phyloP scores from a whole-genome alignment of 2,797 vertebrate genomes.

The Esox lucius region DNA sequence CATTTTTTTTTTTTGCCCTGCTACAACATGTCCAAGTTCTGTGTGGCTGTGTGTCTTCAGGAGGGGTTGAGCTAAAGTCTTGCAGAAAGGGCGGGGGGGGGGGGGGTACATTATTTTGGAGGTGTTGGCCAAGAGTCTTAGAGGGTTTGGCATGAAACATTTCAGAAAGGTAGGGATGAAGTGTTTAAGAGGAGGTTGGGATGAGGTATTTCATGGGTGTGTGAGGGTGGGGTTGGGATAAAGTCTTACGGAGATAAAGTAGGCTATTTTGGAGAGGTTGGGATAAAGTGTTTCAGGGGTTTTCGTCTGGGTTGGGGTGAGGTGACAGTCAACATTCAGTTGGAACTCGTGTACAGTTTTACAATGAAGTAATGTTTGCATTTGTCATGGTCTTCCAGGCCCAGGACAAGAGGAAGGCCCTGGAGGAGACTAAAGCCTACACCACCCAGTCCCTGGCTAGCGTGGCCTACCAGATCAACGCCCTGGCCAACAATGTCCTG shows the following conservation, averaged over 20 bases:
- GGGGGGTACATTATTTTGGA: too few species aligned
- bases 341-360: neutral
- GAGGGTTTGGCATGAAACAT: too few species aligned
- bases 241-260: too few species aligned
- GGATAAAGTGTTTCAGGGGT: too few species aligned
- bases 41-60: neutral
- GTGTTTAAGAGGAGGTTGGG: too few species aligned
- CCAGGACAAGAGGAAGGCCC: conserved; percentile 97
- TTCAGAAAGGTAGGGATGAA: too few species aligned
- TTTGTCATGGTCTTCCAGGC: conserved; percentile 66
- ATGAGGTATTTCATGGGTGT: too few species aligned
- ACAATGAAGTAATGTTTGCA: neutral
- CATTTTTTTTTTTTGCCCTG: neutral
- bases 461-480: conserved; percentile 99
- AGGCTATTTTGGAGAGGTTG: too few species aligned
- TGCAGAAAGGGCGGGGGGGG: neutral
- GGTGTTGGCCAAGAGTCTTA: too few species aligned
- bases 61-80: neutral
- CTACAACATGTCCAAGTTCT: neutral
- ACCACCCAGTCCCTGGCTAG: conserved; percentile 98
- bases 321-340: neutral
- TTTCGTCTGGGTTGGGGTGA: too few species aligned
- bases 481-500: conserved; percentile 98
- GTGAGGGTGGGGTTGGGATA: too few species aligned
- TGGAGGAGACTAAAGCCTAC: conserved; percentile 99